These are phyloP conservation scores for Plectropomus leopardus DNA, from an alignment of 2,113 vertebrate species.

Conservation along the genomic window DNA sequence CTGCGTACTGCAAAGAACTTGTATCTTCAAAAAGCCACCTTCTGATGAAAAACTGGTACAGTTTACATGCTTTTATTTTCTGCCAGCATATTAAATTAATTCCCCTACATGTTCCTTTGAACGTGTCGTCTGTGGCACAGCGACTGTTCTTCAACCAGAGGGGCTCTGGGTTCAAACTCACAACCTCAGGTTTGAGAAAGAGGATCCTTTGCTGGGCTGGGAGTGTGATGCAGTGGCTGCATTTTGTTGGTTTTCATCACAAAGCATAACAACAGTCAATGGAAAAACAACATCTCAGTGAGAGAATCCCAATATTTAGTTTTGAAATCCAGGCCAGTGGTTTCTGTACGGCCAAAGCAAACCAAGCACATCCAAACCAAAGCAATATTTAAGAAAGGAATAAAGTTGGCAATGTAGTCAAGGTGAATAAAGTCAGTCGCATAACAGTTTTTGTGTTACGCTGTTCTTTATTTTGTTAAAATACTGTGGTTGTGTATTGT, in stretches of 20 bases:
- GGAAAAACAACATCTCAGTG: conserved; percentile 25
- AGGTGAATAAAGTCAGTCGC: conserved; percentile 21
- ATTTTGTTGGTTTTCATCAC: conserved; percentile 22
- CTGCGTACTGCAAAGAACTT: conserved; percentile 34
- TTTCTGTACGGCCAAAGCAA: conserved; percentile 29
- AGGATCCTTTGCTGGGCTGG: conserved; percentile 12
- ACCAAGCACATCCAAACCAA: conserved; percentile 9
- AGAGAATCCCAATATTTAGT: conserved; percentile 51
- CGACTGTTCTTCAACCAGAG: conserved; percentile 26
- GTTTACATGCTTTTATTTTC: conserved; percentile 50
- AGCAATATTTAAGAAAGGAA: neutral
- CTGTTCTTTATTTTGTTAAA: neutral
- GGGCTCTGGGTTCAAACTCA: conserved; percentile 35
- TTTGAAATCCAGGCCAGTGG: conserved; percentile 11
- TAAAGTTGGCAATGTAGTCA: neutral
- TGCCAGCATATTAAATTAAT: conserved; percentile 45
- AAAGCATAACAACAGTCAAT: conserved; percentile 18
- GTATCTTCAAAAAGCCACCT: conserved; percentile 64
- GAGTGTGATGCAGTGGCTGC: neutral
- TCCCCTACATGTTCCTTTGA: conserved; percentile 32
- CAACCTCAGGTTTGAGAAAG: conserved; percentile 23
- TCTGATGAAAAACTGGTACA: conserved; percentile 34
- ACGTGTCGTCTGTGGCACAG: conserved; percentile 13
- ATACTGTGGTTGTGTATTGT: conserved; percentile 1
- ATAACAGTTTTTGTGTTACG: conserved; percentile 18